Conservation (phyloP, 2,797 vertebrate species). For the Acanthiza pusilla region DNA sequence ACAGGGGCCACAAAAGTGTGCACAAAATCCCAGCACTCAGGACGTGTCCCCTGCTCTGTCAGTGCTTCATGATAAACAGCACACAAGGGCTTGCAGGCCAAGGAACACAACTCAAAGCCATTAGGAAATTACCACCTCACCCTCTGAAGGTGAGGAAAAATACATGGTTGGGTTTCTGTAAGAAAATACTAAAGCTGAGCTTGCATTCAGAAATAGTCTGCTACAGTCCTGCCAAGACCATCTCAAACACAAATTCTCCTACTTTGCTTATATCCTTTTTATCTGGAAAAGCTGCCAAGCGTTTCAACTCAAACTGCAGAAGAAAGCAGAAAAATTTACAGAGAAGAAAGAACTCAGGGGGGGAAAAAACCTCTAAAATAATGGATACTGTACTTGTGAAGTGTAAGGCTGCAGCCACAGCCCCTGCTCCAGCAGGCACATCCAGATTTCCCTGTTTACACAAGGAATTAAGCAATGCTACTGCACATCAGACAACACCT, state of each 20-base stretch:
- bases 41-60: rapidly evolving
- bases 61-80: background rate
- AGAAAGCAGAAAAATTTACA: background rate
- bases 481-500: background rate
- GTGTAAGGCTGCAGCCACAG: background rate
- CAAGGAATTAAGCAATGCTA: background rate
- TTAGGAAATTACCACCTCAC: background rate
- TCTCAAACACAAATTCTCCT: background rate
- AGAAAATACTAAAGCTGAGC: background rate
- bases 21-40: background rate
- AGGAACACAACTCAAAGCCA: background rate
- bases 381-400: rapidly evolving
- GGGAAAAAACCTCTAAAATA: rapidly evolving
- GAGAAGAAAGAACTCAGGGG: background rate
- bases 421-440: background rate
- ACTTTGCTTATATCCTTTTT: background rate
- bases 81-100: background rate
- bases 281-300: background rate
- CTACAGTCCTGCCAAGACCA: too few species aligned
- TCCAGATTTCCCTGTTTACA: rapidly evolving
- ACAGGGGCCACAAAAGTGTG: background rate
- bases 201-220: background rate
- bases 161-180: rapidly evolving
- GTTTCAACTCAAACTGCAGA: background rate
- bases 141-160: background rate